Evolutionary conservation across 2,113 vertebrate genomes (phyloP), one percentile per base, ranked within the genome.

Genomic region (Desmodus rotundus): DNA sequence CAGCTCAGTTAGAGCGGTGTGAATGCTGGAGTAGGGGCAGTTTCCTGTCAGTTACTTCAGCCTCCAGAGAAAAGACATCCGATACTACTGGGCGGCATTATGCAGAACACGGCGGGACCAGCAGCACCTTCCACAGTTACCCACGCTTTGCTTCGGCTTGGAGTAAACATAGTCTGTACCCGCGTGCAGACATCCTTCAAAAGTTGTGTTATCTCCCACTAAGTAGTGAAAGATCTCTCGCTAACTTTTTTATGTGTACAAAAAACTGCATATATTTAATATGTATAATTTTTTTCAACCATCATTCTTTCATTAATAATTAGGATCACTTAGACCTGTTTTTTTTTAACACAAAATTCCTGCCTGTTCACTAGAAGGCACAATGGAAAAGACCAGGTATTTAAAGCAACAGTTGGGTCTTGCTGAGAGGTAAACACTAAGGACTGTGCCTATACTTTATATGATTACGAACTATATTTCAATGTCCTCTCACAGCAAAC

Each of bases 331-430:
- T n/a, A 68, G 8, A 36, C 22, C 0, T 2, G 2, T 45, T 15
- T 76, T 87, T 56, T 56, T 56, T 56, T 19, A 8, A 16, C 2
- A 17, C 22, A 61, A 61, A 89, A 15, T 31, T 74, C 19, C 26
- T 65, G 14, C n/a, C 15, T 31, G 15, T 14, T 73, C 17, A 4
- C 31, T 76, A 7, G 2, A 19, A 36, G 12, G 4, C 13, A 2
- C 9, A 54, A 5, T 22, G 11, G 36, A 94, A 81, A 65, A 67
- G 28, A 96, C 45, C 0, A 20, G 41, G 20, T 50, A 33, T n/a
- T 93, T 95, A 89, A 92, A 96, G 90, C 38, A 93, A 68, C 28
- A 33, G 5, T 67, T 38, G 10, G 83, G 7, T 78, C 84, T 90
- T 56, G 8, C 4, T 58, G 7, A 89, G 5, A 50, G 22, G 50